A percentile compares a stretch with the other conserved stretches of the same genome.
phyloP scores from a whole-genome alignment of 2,797 vertebrate genomes.

The Apodemus agrarius region DNA sequence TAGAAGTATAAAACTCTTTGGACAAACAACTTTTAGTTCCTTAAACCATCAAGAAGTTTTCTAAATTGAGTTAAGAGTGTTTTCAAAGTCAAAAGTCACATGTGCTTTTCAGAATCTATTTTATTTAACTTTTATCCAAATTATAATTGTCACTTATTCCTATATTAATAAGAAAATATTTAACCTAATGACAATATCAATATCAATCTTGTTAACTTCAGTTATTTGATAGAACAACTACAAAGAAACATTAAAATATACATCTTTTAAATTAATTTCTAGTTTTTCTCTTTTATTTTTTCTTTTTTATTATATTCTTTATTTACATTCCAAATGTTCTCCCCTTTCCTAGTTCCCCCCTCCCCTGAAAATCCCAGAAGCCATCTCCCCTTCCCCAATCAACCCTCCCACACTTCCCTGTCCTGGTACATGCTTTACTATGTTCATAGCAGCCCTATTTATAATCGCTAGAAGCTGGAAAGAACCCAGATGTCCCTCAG shows the following conservation, averaged over 20 bases:
- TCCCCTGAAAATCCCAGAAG: no score
- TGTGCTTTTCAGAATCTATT: neutral
- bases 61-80: constrained; percentile 15
- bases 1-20: neutral
- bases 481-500: no score
- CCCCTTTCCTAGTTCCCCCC: no score
- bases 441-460: no score
- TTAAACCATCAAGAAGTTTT: constrained; percentile 10
- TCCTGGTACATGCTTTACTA: no score
- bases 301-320: neutral
- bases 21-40: constrained; percentile 45
- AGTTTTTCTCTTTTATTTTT: neutral
- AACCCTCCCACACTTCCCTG: no score
- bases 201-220: neutral
- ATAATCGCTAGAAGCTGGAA: no score
- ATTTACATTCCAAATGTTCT: no score
- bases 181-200: neutral
- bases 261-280: neutral
- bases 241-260: neutral
- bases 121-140: constrained; percentile 37
- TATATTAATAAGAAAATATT: constrained; percentile 25
- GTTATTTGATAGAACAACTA: neutral
- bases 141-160: neutral
- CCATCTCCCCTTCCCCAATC: no score
- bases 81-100: neutral